Base-by-base conservation (phyloP, 2,888 invertebrate genomes). In the Elaeidobius kamerunicus region DNA sequence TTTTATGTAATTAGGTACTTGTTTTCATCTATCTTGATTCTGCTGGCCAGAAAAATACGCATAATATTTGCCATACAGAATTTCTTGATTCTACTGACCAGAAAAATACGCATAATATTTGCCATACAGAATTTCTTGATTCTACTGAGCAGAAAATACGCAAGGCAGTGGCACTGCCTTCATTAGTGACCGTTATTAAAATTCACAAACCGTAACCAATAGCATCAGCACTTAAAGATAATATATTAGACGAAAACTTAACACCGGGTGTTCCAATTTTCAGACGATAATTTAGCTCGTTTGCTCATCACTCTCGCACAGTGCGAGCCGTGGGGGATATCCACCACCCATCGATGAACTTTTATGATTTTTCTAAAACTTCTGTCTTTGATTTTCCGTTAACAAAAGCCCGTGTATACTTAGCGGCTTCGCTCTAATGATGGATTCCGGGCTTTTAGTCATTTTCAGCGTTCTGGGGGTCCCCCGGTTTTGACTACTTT, bases 201-300 rank as follows among this genome's bases (percentile, higher is more conserved):
- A 3, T 30, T 30, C 11, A 30, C 11, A 30, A 3, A 30, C 5
- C 30, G 11, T 30, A 11, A 3, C 30, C 12, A 30, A 30, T 3
- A 30, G 30, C n/a, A n/a, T n/a, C n/a, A n/a, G n/a, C n/a, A n/a
- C n/a, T 3, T 30, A 30, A 30, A 30, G 30, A 30, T 9, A 12
- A 30, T 36, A 34, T 36, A 36, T 9, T 15, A 36, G 36, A 15
- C 6, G 4, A 18, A 18, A 36, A 15, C 9, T 18, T 15, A 16
- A 46, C 39, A 16, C 30, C 38, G 38, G 23, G 27, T 39, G 45
- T 40, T 45, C 52, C 40, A 52, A 44, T 52, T 52, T 35, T 45
- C 40, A 17, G 27, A 32, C 34, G 9, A 52, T 52, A 34, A 45
- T 52, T 52, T 45, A 52, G 40, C 45, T 45, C n/a, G 52, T 41